A percentile compares a stretch with the other conserved stretches of the same genome.
These are phyloP conservation scores for Garrulus glandarius DNA, from an alignment of 2,797 vertebrate genomes.

Conservation along the genomic window DNA sequence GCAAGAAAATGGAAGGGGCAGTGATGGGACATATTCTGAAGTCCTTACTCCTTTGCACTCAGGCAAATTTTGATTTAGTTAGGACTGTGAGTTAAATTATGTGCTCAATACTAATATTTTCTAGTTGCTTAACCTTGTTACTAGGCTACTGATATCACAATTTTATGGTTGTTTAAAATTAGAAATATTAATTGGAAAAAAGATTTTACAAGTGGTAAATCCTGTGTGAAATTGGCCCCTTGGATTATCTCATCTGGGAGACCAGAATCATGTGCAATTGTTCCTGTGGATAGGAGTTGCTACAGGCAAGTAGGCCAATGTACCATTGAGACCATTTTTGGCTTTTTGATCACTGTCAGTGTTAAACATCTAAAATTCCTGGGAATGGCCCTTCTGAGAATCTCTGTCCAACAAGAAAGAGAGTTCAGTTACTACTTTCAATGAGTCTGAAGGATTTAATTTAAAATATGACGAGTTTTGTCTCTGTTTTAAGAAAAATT, in stretches of 20 bases:
- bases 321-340: not conserved
- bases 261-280: accelerated
- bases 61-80: not conserved
- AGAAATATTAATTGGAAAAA: not conserved
- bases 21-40: not conserved
- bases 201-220: not conserved
- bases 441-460: not conserved
- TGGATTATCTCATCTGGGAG: not conserved
- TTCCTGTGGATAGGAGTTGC: not conserved
- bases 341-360: not conserved
- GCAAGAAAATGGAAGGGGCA: not conserved
- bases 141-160: not conserved
- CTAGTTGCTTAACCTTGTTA: not conserved
- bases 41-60: not conserved
- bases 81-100: not conserved
- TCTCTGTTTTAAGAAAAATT: not conserved
- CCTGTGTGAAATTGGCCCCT: not conserved
- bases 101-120: not conserved
- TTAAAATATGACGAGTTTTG: not conserved
- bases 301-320: not conserved
- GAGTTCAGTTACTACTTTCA: not conserved
- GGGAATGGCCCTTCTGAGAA: not conserved
- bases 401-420: not conserved
- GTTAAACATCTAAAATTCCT: not conserved
- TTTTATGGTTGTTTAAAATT: not conserved